A percentile compares a stretch with the other conserved stretches of the same genome.
phyloP scores from a whole-genome alignment of 2,888 invertebrate species.

The Epinotia ramella region DNA sequence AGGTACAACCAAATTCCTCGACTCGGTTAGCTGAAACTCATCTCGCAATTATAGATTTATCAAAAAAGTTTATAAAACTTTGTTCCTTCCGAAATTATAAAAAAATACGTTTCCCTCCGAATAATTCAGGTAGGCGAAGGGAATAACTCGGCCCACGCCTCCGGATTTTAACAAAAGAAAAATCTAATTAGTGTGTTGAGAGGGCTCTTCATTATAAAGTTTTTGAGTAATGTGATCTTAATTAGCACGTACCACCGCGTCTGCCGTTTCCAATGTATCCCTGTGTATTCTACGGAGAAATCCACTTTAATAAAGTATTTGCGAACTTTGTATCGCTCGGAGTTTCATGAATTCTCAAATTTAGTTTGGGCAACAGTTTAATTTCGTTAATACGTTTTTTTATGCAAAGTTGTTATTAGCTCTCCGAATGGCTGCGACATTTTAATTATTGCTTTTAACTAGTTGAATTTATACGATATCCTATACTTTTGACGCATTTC shows the following conservation, averaged over 20 bases:
- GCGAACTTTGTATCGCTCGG: conserved; percentile 4
- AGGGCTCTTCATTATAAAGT: conserved; percentile 45
- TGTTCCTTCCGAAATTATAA: conserved; percentile 31
- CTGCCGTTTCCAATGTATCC: conserved; percentile 21
- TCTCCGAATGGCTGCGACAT: conserved; percentile 13
- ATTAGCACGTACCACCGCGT: conserved; percentile 37
- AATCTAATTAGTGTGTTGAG: conserved; percentile 45
- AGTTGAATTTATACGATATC: background rate
- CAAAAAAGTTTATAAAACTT: conserved; percentile 43
- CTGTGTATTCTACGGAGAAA: background rate
- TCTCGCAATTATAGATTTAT: conserved; percentile 45
- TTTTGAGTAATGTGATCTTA: conserved; percentile 46
- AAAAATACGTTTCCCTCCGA: conserved; percentile 42
- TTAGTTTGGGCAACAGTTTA: conserved; percentile 19
- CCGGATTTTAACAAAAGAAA: conserved; percentile 46
- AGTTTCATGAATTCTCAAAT: conserved; percentile 11
- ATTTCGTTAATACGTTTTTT: conserved; percentile 32
- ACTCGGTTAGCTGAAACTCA: conserved; percentile 27
- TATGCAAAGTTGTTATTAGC: conserved; percentile 2
- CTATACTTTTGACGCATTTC: no score
- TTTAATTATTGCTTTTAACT: conserved; percentile 21
- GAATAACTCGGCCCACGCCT: conserved; percentile 39
- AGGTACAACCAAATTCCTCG: conserved; percentile 9
- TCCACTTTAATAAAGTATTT: conserved; percentile 6
- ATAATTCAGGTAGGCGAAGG: conserved; percentile 41